phyloP scores from a whole-genome alignment of 2,888 invertebrate genomes.

The Megalurothrips usitatus region DNA sequence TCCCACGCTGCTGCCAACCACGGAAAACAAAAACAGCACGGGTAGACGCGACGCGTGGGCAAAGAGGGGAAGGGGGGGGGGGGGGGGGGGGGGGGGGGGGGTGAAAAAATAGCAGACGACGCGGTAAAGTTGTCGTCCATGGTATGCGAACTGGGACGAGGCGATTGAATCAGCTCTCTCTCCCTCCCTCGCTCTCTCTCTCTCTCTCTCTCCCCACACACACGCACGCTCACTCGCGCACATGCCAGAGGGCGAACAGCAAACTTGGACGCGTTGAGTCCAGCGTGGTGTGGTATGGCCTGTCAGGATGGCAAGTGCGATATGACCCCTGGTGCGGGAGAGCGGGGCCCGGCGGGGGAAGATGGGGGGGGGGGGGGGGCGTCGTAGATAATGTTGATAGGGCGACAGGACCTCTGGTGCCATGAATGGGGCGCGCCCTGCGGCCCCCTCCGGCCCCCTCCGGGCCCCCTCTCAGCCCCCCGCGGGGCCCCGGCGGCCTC shows the following conservation, averaged over 20 bases:
- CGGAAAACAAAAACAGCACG: too few relatives aligned
- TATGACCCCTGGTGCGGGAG: constrained; percentile 34
- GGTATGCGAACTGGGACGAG: background rate
- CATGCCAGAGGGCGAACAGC: too few relatives aligned
- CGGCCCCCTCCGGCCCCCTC: too few relatives aligned
- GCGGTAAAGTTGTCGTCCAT: background rate
- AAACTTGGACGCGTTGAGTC: background rate
- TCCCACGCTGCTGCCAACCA: too few relatives aligned
- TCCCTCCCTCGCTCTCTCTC: background rate
- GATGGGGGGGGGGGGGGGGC: constrained; percentile 28
- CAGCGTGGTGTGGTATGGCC: constrained; percentile 31
- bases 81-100: background rate
- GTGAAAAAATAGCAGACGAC: background rate
- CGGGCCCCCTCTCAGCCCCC: too few relatives aligned
- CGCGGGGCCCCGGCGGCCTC: too few relatives aligned
- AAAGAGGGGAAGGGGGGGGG: background rate
- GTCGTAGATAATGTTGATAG: constrained; percentile 31
- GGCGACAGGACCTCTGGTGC: constrained; percentile 28
- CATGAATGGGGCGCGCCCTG: background rate
- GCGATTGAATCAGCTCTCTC: background rate
- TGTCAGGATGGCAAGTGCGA: constrained; percentile 31
- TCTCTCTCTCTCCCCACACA: too few relatives aligned
- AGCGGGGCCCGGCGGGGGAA: constrained; percentile 36
- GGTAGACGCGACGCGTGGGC: background rate
- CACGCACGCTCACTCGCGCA: too few relatives aligned